Conservation (phyloP, 1,140 invertebrate genomes). For the Bombus vancouverensis region DNA sequence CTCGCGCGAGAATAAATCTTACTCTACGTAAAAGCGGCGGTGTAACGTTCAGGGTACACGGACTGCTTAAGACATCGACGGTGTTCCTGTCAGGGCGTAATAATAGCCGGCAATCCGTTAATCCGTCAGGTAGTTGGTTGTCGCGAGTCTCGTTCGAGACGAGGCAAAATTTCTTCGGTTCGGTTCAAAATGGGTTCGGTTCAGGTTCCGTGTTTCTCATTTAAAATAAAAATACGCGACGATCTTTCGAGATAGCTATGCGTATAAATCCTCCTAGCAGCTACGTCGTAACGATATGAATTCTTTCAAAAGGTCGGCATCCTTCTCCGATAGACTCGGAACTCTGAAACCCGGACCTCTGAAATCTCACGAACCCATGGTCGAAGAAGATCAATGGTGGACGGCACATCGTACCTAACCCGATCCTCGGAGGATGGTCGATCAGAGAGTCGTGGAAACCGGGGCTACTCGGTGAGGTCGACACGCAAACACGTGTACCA, state of each 20-base stretch:
- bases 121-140: neutral
- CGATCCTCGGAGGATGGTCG: neutral
- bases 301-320: too few relatives aligned
- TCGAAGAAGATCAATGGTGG: too few relatives aligned
- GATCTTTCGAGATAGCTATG: too few relatives aligned
- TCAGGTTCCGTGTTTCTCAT: too few relatives aligned
- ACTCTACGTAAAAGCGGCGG: neutral
- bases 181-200: neutral
- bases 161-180: conserved; percentile 22
- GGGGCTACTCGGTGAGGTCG: neutral
- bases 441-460: neutral
- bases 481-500: conserved; percentile 21
- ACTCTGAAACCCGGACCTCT: too few relatives aligned
- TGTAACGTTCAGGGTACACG: neutral
- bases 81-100: neutral
- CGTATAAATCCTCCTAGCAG: too few relatives aligned
- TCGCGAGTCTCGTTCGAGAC: neutral
- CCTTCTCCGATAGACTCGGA: too few relatives aligned
- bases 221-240: too few relatives aligned
- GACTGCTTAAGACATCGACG: conserved; percentile 14
- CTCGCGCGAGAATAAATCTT: conserved; percentile 50
- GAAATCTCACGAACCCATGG: too few relatives aligned
- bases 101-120: conserved; percentile 15
- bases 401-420: too few relatives aligned
- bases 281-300: too few relatives aligned